A percentile compares a stretch with the other conserved stretches of the same genome.
These are phyloP conservation scores for Opisthocomus hoazin DNA, from an alignment of 2,113 vertebrate genomes.

Conservation along the genomic window DNA sequence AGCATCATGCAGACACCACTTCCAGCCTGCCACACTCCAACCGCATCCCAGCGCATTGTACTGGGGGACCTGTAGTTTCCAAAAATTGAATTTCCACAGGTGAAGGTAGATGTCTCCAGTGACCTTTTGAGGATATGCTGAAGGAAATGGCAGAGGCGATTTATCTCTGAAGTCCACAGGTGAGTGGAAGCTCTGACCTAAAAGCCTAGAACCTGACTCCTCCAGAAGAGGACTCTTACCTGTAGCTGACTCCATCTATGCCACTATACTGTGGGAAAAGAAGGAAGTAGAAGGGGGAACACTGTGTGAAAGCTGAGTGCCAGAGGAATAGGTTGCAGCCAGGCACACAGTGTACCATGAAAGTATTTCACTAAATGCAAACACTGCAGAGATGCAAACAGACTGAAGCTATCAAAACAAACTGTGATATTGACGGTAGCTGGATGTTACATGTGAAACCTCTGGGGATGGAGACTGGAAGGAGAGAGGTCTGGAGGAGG, in stretches of 20 bases:
- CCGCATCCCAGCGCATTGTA: background rate
- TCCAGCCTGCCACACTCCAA: background rate
- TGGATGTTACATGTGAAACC: background rate
- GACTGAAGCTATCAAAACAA: background rate
- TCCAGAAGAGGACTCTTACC: background rate
- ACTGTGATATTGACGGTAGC: background rate
- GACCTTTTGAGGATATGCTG: background rate
- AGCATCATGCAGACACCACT: background rate
- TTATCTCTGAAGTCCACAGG: background rate
- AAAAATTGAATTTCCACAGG: background rate
- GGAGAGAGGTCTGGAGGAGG: background rate
- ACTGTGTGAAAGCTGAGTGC: background rate
- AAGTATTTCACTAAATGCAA: background rate
- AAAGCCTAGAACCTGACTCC: background rate
- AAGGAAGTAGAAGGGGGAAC: background rate
- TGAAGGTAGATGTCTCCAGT: background rate
- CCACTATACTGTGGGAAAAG: background rate
- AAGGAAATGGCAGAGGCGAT: background rate
- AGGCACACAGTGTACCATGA: accelerated
- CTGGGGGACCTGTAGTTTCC: background rate
- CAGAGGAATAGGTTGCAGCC: background rate
- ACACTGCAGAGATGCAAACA: background rate
- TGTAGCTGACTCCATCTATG: background rate
- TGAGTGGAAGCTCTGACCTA: background rate
- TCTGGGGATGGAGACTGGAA: background rate